Base-by-base conservation (phyloP, 2,888 invertebrate species). In the Podotricha telesiphe region DNA sequence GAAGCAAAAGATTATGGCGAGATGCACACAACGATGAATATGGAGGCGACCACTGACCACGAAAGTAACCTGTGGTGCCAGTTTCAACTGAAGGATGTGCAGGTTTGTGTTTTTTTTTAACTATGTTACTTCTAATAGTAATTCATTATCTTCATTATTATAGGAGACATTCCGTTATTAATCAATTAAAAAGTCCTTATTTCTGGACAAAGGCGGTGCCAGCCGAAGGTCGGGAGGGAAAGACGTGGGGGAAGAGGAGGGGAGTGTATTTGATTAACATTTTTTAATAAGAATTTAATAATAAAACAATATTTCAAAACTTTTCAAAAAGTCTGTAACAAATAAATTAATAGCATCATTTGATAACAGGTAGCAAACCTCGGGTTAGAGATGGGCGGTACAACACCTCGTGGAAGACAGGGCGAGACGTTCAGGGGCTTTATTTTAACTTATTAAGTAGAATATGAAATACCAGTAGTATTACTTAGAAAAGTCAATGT, bases 391-490 rank as follows among this genome's bases (percentile, higher is more conserved):
- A 0, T 11, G 6, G 17, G 17, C 37, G 17, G 17, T 37, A 17
- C 17, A 2, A 55, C 34, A 55, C 55, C 34, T 37, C 11, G 20
- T 0, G 55, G 17, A 17, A 34, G 34, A 34, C 34, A 55, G 34
- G 55, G 11, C 34, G 34, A 55, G 55, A 37, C 11, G 55, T 55
- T 55, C 34, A 55, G 17, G 55, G 34, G 17, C 6, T 55, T 34
- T 34, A 37, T 5, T 55, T 17, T 55, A 17, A 4, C 34, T 17
- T 55, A 55, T 55, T 55, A 55, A 55, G 13, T 6, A 34, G 17
- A 10, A 55, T 37, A 55, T 55, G 34, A 55, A 34, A 55, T 55
- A 55, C 55, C 55, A 55, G 55, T 55, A 55, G 55, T 55, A 55
- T 55, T 55, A 55, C 55, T 55, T 55, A 55, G 11, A 55, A 55